Percentiles rank a stretch among this genome's conserved stretches.
phyloP scores from a whole-genome alignment of 2,797 vertebrate genomes.

The Sarcophilus harrisii region DNA sequence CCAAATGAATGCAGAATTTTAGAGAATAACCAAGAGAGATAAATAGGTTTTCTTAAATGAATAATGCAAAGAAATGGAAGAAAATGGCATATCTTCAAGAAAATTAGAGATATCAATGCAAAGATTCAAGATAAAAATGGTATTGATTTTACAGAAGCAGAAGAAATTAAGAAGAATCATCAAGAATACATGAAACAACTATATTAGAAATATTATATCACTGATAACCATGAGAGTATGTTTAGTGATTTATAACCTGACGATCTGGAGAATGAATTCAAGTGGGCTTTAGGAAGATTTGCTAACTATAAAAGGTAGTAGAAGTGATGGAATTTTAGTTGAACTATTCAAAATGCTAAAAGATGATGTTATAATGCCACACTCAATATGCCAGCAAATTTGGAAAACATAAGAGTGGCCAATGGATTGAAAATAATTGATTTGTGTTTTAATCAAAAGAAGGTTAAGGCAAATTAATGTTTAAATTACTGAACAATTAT shows the following conservation, averaged over 20 bases:
- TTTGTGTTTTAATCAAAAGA: background rate
- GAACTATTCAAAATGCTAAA: background rate
- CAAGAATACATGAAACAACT: background rate
- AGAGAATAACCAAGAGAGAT: background rate
- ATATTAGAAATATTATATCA: background rate
- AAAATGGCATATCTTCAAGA: background rate
- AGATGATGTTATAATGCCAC: background rate
- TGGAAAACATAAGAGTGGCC: background rate
- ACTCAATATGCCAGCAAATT: background rate
- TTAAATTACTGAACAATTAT: background rate
- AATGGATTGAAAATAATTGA: background rate
- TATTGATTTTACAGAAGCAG: background rate
- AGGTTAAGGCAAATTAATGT: background rate
- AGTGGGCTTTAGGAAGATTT: background rate
- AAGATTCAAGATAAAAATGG: background rate
- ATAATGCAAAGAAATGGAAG: background rate
- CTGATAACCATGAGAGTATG: background rate
- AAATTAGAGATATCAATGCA: background rate
- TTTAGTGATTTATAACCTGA: background rate
- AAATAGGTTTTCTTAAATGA: background rate
- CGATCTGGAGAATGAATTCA: background rate
- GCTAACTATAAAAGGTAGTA: background rate
- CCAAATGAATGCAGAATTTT: background rate
- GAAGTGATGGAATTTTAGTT: background rate
- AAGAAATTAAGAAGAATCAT: background rate